These are phyloP conservation scores for Poecilia picta DNA, from an alignment of 2,797 vertebrate genomes.

Conservation along the genomic window DNA sequence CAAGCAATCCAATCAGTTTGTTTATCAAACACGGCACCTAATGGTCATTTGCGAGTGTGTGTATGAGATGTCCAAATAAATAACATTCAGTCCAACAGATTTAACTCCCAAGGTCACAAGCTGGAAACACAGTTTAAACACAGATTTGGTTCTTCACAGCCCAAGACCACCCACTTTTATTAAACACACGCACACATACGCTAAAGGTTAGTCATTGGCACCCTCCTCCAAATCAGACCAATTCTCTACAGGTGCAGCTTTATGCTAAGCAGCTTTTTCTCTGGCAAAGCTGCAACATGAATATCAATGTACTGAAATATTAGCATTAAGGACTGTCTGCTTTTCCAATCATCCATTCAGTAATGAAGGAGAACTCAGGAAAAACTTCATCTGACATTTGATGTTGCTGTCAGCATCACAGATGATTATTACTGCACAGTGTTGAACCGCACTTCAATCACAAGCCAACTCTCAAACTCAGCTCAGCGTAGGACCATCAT, in stretches of 20 bases:
- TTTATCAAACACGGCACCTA: slow-evolving; percentile 85
- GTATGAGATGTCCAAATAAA: slow-evolving; percentile 83
- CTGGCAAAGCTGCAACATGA: slow-evolving; percentile 28
- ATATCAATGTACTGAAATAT: slow-evolving; percentile 46
- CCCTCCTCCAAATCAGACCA: slow-evolving; percentile 30
- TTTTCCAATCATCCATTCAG: slow-evolving; percentile 59
- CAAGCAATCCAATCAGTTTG: slow-evolving; percentile 85
- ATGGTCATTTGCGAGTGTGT: slow-evolving; percentile 82
- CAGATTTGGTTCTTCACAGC: slow-evolving; percentile 70
- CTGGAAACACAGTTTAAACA: slow-evolving; percentile 80
- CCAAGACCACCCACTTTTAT: slow-evolving; percentile 82
- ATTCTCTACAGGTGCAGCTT: slow-evolving; percentile 59
- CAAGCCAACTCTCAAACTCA: slow-evolving; percentile 70
- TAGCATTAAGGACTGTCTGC: slow-evolving; percentile 27
- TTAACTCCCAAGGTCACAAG: slow-evolving; percentile 76
- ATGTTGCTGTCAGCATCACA: slow-evolving; percentile 71
- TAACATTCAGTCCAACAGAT: slow-evolving; percentile 72
- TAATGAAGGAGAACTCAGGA: slow-evolving; percentile 43
- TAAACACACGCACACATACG: slow-evolving; percentile 63
- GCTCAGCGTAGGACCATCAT: slow-evolving; percentile 34
- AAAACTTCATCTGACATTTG: slow-evolving; percentile 59
- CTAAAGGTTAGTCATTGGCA: slow-evolving; percentile 62
- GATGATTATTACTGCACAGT: slow-evolving; percentile 55
- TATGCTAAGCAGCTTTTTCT: slow-evolving; percentile 38
- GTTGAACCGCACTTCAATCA: slow-evolving; percentile 54